These are phyloP conservation scores for Heterodera filipjevi DNA, from an alignment of 2,888 invertebrate genomes.

Conservation along the genomic window DNA sequence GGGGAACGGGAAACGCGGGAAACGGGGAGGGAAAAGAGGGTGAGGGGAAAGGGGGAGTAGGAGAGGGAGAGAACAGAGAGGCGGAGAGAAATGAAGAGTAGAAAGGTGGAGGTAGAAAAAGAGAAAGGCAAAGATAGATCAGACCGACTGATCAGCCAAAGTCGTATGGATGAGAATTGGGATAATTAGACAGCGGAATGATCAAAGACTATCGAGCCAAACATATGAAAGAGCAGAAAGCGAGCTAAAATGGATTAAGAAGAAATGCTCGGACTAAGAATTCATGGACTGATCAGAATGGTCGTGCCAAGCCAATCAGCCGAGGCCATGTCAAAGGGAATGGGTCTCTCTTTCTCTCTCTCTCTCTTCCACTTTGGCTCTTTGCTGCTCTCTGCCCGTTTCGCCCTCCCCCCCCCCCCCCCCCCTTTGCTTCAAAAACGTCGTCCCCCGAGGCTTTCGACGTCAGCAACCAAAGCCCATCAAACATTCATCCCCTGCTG, in stretches of 20 bases:
- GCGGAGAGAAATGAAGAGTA: neutral
- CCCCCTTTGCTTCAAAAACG: neutral
- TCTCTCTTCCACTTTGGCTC: neutral
- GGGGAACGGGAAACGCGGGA: neutral
- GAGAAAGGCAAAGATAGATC: neutral
- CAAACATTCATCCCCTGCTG: neutral
- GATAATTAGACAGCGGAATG: too few relatives aligned
- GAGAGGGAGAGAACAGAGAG: neutral
- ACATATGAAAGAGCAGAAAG: too few relatives aligned
- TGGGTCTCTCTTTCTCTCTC: neutral
- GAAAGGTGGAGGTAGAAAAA: neutral
- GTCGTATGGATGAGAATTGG: too few relatives aligned
- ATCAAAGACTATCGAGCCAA: too few relatives aligned
- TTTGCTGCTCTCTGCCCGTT: neutral
- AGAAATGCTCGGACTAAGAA: too few relatives aligned
- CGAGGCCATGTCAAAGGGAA: neutral
- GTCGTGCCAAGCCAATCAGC: neutral
- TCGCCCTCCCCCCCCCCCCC: neutral
- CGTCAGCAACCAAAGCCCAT: constrained; percentile 5
- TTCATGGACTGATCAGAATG: too few relatives aligned
- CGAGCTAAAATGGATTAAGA: too few relatives aligned
- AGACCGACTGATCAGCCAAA: too few relatives aligned
- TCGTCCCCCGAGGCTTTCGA: constrained; percentile 7
- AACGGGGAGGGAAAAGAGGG: neutral
- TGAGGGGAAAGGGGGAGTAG: too few relatives aligned